phyloP scores from a whole-genome alignment of 1,140 invertebrate species.

The Armadillidium nasatum region DNA sequence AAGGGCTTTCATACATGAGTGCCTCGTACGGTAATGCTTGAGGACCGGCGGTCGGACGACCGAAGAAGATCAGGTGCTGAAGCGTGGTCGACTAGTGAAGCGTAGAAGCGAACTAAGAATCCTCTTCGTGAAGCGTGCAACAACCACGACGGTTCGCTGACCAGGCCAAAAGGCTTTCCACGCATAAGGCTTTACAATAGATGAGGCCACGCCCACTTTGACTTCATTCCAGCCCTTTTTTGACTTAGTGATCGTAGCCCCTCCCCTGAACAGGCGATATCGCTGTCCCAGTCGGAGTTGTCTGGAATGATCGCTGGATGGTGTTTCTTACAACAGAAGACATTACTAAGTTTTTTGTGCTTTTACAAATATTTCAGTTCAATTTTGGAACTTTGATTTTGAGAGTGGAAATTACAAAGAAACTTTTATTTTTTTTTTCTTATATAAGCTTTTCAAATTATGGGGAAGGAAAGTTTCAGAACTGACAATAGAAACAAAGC shows the following conservation, averaged over 20 bases:
- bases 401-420: no score
- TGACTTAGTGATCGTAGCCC: not conserved
- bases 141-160: slow-evolving; percentile 2
- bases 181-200: not conserved
- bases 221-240: not conserved
- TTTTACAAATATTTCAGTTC: no score
- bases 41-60: not conserved
- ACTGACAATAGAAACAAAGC: no score
- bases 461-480: no score
- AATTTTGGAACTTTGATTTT: no score
- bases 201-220: not conserved
- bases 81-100: slow-evolving; percentile 1
- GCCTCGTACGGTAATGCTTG: not conserved
- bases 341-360: no score
- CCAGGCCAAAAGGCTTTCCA: slow-evolving; percentile 1
- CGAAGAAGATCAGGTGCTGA: not conserved
- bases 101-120: slow-evolving; percentile 1
- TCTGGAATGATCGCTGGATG: no score
- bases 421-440: no score
- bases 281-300: no score
- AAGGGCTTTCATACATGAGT: slow-evolving; percentile 8
- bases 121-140: slow-evolving; percentile 1
- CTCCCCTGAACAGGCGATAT: not conserved
- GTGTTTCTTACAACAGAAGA: no score
- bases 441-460: no score